Evolutionary conservation across 2,113 vertebrate species (phyloP), one percentile per base, ranked within the genome.

Genomic region (Rhagologus leucostigma): DNA sequence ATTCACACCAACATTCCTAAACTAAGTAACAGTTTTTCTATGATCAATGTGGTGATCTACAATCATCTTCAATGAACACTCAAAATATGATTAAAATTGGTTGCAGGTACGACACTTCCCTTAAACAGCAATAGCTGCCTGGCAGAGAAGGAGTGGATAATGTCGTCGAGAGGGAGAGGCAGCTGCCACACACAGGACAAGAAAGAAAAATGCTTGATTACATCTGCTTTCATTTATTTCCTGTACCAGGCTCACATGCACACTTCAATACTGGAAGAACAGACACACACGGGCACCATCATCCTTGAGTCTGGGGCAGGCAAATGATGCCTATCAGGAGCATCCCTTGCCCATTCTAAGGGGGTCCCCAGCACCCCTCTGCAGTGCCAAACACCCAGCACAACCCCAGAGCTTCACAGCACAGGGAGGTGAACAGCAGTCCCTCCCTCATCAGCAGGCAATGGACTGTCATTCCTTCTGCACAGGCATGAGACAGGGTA

Each of bases 31-130:
- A 29, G 8, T 6, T 87, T 71, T 84, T 21, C 32, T 74, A 5
- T 12, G 57, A 41, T 8, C 0, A 0, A 6, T 37, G 13, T 23
- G n/a, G 18, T 47, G 41, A 46, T 30, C 14, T 13, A 22, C 2
- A 46, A 74, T 16, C 9, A 44, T 11, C 13, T 32, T 20, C 59
- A 60, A 21, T 0, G 2, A 89, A 50, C 30, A 57, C 5, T 13
- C 9, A 23, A 52, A 74, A 30, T 52, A 53, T 3, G 74, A 22
- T 53, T 33, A 49, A 35, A 92, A 57, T 35, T 52, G 41, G 13
- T n/a, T 68, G 73, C 23, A 64, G 33, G 6, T 29, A 27, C 20
- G 17, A 84, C 16, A 33, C 23, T 53, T 53, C 39, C 46, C 23
- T 63, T 35, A 64, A 84, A 52, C 8, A 69, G 12, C 32, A 69